phyloP scores from a whole-genome alignment of 1,140 invertebrate species.

The Charaxes varanes region DNA sequence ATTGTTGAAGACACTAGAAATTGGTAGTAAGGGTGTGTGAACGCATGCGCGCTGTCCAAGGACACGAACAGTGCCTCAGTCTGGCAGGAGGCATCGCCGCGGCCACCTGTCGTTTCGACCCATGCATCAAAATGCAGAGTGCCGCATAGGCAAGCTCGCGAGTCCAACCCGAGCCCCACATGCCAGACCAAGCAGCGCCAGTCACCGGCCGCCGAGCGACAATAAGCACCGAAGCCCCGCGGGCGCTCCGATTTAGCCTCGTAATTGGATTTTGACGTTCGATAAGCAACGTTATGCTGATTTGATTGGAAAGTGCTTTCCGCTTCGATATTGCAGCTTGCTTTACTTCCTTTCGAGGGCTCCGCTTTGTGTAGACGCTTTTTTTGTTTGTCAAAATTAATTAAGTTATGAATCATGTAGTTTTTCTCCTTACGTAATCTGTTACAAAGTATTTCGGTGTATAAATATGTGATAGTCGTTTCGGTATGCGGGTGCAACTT shows the following conservation, averaged over 20 bases:
- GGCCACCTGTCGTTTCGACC: slow-evolving; percentile 36
- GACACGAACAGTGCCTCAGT: slow-evolving; percentile 66
- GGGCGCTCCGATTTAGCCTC: slow-evolving; percentile 67
- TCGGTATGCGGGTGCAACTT: slow-evolving; percentile 32
- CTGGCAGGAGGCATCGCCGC: slow-evolving; percentile 55
- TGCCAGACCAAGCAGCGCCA: slow-evolving; percentile 43
- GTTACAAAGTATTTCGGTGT: slow-evolving; percentile 46
- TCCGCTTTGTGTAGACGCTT: slow-evolving; percentile 61
- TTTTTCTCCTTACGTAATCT: slow-evolving; percentile 47
- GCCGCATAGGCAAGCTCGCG: slow-evolving; percentile 48
- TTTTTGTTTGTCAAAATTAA: slow-evolving; percentile 41
- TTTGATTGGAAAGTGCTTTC: slow-evolving; percentile 66
- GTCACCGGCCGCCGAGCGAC: slow-evolving; percentile 50
- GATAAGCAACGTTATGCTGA: slow-evolving; percentile 63
- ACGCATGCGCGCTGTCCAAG: slow-evolving; percentile 60
- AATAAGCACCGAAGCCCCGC: slow-evolving; percentile 59
- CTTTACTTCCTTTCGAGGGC: slow-evolving; percentile 45
- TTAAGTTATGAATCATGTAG: slow-evolving; percentile 27
- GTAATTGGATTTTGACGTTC: slow-evolving; percentile 71
- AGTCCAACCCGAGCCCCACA: slow-evolving; percentile 40
- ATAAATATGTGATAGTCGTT: slow-evolving; percentile 41
- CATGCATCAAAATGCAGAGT: slow-evolving; percentile 40
- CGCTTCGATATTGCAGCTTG: slow-evolving; percentile 64
- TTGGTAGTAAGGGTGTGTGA: slow-evolving; percentile 47
- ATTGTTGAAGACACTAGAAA: slow-evolving; percentile 47